A percentile compares a stretch with the other conserved stretches of the same genome.
phyloP scores from a whole-genome alignment of 2,888 invertebrate species.

The Andrena bicolor region DNA sequence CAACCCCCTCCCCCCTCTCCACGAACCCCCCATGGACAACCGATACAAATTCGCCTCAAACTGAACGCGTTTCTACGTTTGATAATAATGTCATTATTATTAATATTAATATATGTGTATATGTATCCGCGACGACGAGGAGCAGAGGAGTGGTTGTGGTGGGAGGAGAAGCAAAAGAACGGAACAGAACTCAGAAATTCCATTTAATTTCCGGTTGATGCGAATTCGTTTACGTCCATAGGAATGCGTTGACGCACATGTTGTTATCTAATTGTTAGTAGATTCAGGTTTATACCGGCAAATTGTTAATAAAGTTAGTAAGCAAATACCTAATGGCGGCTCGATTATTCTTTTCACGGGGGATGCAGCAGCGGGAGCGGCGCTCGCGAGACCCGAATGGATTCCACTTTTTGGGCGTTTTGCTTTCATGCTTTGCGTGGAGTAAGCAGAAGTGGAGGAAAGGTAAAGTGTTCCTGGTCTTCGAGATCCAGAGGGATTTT shows the following conservation, averaged over 20 bases:
- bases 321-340: conserved; percentile 42
- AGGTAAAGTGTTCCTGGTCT: no score
- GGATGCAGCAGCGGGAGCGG: no score
- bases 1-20: neutral
- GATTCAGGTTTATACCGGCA: conserved; percentile 62
- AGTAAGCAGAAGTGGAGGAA: no score
- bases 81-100: conserved; percentile 11
- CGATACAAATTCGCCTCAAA: conserved; percentile 53
- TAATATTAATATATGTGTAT: conserved; percentile 6
- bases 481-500: no score
- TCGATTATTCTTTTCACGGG: conserved; percentile 1
- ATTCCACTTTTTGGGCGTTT: no score
- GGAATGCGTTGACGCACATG: conserved; percentile 62
- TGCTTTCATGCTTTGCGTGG: no score
- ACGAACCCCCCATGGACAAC: conserved; percentile 35
- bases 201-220: conserved; percentile 51
- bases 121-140: neutral
- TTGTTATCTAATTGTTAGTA: conserved; percentile 63
- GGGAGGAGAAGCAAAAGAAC: neutral
- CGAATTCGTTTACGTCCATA: conserved; percentile 56
- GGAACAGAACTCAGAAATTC: conserved; percentile 18
- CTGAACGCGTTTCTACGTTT: conserved; percentile 33
- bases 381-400: no score
- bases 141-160: neutral
- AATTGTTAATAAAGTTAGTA: conserved; percentile 61